Conservation (phyloP, 2,797 vertebrate genomes). For the Sebastes goodei region DNA sequence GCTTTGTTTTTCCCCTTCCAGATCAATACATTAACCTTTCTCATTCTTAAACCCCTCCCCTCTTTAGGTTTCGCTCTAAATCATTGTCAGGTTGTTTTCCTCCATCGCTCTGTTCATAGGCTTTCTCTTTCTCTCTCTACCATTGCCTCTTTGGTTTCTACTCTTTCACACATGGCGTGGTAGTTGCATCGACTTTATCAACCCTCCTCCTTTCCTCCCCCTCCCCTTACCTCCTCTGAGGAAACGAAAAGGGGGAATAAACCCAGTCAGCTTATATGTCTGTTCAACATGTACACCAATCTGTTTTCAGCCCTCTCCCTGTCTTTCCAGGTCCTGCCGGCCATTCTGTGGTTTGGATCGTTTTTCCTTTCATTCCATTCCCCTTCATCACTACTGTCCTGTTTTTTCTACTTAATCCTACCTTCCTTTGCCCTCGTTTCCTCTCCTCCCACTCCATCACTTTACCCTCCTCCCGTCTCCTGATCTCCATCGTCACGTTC, state of each 20-base stretch:
- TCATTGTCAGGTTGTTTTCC: slow-evolving; percentile 65
- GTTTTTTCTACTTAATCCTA: background rate
- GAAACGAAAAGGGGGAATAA: slow-evolving; percentile 33
- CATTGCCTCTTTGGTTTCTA: slow-evolving; percentile 48
- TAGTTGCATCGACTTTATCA: slow-evolving; percentile 63
- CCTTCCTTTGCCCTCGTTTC: slow-evolving; percentile 14
- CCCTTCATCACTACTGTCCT: background rate
- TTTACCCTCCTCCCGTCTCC: slow-evolving; percentile 13
- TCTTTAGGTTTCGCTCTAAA: slow-evolving; percentile 56
- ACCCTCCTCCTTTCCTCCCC: slow-evolving; percentile 19
- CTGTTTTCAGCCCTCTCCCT: slow-evolving; percentile 49
- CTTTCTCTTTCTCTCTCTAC: slow-evolving; percentile 40
- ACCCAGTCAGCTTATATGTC: slow-evolving; percentile 73
- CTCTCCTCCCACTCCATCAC: background rate
- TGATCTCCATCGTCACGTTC: slow-evolving; percentile 9
- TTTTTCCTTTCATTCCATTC: slow-evolving; percentile 1
- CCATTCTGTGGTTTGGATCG: slow-evolving; percentile 15
- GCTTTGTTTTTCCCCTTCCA: slow-evolving; percentile 51
- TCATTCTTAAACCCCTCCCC: slow-evolving; percentile 56
- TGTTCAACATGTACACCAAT: slow-evolving; percentile 62
- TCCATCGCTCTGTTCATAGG: slow-evolving; percentile 7
- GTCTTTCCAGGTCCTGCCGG: background rate
- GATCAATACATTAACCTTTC: slow-evolving; percentile 81
- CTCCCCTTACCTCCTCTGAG: slow-evolving; percentile 28
- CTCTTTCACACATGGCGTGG: slow-evolving; percentile 38